Conservation (phyloP, 2,888 invertebrate species). For the Agonopterix subpropinquella region DNA sequence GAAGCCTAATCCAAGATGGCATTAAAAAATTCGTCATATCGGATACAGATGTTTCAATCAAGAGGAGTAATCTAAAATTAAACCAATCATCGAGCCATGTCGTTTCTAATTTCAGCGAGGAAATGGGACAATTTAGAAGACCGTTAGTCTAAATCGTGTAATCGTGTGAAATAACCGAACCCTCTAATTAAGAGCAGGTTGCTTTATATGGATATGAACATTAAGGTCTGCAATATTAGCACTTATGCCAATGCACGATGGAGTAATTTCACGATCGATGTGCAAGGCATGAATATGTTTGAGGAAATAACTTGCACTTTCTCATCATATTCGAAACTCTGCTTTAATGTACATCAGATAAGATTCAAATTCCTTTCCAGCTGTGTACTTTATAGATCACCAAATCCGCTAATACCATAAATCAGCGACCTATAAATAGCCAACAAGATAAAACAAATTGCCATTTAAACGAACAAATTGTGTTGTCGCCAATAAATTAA, state of each 20-base stretch:
- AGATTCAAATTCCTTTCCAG: too few species aligned
- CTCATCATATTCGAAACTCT: neutral
- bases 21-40: too few species aligned
- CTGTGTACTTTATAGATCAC: too few species aligned
- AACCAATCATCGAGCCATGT: conserved; percentile 9
- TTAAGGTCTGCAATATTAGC: too few species aligned
- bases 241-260: too few species aligned
- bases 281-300: neutral
- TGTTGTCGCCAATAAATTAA: neutral
- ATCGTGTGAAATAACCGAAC: neutral
- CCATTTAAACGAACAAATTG: too few species aligned
- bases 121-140: conserved; percentile 16
- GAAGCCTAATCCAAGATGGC: too few species aligned
- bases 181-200: neutral
- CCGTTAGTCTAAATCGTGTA: conserved; percentile 7
- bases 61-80: neutral
- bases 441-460: too few species aligned
- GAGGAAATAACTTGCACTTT: neutral
- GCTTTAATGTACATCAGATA: too few species aligned
- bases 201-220: neutral
- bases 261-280: too few species aligned
- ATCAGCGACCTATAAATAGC: too few species aligned
- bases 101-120: conserved; percentile 13
- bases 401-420: too few species aligned
- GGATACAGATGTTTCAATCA: neutral